Evolutionary conservation across 2,797 vertebrate genomes (phyloP), one percentile per base, ranked within the genome.

Genomic region (Antennarius maculatus): DNA sequence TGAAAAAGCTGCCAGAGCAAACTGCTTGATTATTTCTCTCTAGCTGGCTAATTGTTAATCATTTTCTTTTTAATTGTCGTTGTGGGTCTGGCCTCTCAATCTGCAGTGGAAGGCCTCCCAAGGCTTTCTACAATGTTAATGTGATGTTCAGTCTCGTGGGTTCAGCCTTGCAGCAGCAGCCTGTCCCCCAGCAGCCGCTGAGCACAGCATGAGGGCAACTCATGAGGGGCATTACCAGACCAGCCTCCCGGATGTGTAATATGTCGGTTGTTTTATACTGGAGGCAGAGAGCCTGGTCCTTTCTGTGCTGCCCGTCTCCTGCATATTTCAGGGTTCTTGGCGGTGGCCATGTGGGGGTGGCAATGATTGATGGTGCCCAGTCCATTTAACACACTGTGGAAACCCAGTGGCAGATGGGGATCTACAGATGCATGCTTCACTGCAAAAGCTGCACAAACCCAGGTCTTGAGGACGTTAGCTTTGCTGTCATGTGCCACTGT

Each of bases 341-440:
- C 91, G 91, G 80, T 86, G 83, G 83, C 89, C 88, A 56, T 82
- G 87, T 80, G 86, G 87, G 83, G 85, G 87, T 84, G 86, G 71
- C 76, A 86, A 77, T 92, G 92, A 93, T 91, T 88, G 90, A 93
- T 92, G 84, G 86, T 82, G 76, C 86, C 82, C 86, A 86, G 88
- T 90, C 81, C 56, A 61, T 89, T 92, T 86, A 84, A 87, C 90
- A 87, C 87, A 76, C 86, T 81, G 81, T 83, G 71, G 82, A 86
- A 83, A 77, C 84, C 76, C 85, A 66, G 83, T 57, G 64, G 77
- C 89, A 89, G 89, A 89, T 87, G 81, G 83, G 66, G 53, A 79
- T 87, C 81, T 81, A 77, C 83, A 84, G 85, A 89, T 86, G 84
- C 83, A 82, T 56, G 73, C 59, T 82, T 74, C 8, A 28, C 65